These are phyloP conservation scores for Ptilorrhoa leucosticta DNA, from an alignment of 2,113 vertebrate species.

Conservation along the genomic window DNA sequence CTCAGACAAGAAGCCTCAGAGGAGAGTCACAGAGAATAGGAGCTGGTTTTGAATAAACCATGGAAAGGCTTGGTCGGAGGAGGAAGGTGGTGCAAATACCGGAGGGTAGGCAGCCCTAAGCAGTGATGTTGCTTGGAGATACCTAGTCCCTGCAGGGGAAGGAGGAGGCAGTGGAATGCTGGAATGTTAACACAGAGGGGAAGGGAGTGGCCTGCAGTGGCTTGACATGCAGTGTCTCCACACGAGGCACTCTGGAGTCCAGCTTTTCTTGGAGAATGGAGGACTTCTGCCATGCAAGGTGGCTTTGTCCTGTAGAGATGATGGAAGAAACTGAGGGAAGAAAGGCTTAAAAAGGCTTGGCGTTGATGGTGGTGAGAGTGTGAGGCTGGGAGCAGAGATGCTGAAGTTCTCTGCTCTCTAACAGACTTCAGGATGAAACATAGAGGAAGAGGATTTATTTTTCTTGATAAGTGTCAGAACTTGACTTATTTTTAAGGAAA, in stretches of 20 bases:
- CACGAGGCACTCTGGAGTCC: not conserved
- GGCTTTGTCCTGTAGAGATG: not conserved
- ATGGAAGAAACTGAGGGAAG: not conserved
- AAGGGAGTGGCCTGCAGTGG: not conserved
- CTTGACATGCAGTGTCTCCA: not conserved
- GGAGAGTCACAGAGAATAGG: not conserved
- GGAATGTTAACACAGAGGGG: not conserved
- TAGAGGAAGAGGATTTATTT: not conserved
- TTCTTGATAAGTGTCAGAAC: not conserved
- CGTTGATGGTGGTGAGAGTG: rapidly evolving
- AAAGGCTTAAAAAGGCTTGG: not conserved
- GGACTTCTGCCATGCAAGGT: not conserved
- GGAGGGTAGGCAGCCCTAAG: not conserved
- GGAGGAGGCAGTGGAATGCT: not conserved
- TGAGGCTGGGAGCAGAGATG: not conserved
- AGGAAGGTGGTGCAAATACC: not conserved
- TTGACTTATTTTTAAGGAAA: not conserved
- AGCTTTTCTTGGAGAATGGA: not conserved
- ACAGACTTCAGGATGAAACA: not conserved
- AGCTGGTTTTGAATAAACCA: not conserved
- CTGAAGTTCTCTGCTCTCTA: not conserved
- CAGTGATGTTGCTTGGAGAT: not conserved
- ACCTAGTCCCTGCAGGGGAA: not conserved
- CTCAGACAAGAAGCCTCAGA: not conserved
- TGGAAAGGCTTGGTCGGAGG: not conserved